Percentiles rank a stretch among this genome's conserved stretches.
These are phyloP conservation scores for Ctenopoma kingsleyae DNA, from an alignment of 2,797 vertebrate genomes.

Conservation along the genomic window DNA sequence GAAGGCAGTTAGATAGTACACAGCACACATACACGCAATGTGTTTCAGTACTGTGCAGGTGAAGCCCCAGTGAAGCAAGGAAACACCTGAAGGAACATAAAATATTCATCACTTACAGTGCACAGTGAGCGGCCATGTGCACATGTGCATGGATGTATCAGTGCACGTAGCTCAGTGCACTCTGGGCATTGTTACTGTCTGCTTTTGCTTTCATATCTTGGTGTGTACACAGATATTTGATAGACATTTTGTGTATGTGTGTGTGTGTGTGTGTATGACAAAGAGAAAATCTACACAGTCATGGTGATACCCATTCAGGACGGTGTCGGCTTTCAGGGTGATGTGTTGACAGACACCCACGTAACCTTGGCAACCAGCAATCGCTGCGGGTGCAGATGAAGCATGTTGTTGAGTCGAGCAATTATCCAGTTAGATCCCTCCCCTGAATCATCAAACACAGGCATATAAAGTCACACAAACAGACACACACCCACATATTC, in stretches of 20 bases:
- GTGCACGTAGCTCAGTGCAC: slow-evolving; percentile 11
- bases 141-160: slow-evolving; percentile 1
- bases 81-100: slow-evolving; percentile 75
- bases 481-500: not conserved
- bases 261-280: slow-evolving; percentile 3
- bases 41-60: slow-evolving; percentile 59
- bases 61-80: slow-evolving; percentile 58
- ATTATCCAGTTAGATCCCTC: slow-evolving; percentile 83
- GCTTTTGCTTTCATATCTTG: slow-evolving; percentile 34
- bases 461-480: slow-evolving; percentile 48
- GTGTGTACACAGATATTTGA: slow-evolving; percentile 6
- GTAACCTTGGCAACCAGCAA: slow-evolving; percentile 82
- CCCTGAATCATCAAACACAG: slow-evolving; percentile 75
- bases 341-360: slow-evolving; percentile 79
- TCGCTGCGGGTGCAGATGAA: slow-evolving; percentile 78
- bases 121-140: slow-evolving; percentile 24
- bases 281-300: slow-evolving; percentile 66
- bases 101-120: slow-evolving; percentile 66
- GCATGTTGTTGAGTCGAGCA: slow-evolving; percentile 74
- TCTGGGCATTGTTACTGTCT: slow-evolving; percentile 27
- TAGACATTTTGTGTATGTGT: not conserved
- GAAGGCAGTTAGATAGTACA: not conserved
- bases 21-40: slow-evolving; percentile 10
- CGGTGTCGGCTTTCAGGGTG: slow-evolving; percentile 77
- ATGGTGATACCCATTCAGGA: slow-evolving; percentile 76